These are phyloP conservation scores for Hormaphis cornu DNA, from an alignment of 1,140 invertebrate species.

Conservation along the genomic window DNA sequence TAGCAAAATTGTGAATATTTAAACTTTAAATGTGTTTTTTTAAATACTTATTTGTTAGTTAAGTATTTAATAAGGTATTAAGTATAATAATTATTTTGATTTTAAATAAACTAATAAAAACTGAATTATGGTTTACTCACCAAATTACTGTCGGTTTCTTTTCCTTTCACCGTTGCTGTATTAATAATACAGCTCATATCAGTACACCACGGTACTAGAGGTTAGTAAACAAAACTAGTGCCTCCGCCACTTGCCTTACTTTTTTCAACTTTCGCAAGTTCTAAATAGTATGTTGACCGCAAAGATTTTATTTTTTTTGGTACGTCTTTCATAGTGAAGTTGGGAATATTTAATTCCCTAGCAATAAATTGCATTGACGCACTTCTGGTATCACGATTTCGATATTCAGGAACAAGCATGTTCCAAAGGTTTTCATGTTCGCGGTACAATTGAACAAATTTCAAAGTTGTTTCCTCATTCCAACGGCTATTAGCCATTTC, in stretches of 20 bases:
- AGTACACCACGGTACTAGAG: background rate
- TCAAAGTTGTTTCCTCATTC: background rate
- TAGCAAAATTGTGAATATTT: no score
- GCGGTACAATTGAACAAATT: slow-evolving; percentile 22
- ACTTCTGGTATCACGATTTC: background rate
- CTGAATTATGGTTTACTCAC: no score
- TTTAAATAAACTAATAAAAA: no score
- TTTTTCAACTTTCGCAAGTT: background rate
- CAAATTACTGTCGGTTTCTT: no score
- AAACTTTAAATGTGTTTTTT: background rate
- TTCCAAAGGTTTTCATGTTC: slow-evolving; percentile 10
- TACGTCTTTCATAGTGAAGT: background rate
- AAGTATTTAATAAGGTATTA: no score
- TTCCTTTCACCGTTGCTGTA: no score
- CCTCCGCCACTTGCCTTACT: background rate
- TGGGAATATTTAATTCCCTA: background rate
- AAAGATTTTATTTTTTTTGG: background rate
- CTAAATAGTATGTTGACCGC: background rate
- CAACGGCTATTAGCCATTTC: slow-evolving; percentile 5
- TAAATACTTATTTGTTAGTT: no score
- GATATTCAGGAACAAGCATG: slow-evolving; percentile 5
- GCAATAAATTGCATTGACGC: background rate
- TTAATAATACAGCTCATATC: background rate
- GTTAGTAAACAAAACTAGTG: background rate
- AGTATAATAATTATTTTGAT: no score